Conservation (phyloP, 23 tunicate genomes). For the Ascidia mentula region DNA sequence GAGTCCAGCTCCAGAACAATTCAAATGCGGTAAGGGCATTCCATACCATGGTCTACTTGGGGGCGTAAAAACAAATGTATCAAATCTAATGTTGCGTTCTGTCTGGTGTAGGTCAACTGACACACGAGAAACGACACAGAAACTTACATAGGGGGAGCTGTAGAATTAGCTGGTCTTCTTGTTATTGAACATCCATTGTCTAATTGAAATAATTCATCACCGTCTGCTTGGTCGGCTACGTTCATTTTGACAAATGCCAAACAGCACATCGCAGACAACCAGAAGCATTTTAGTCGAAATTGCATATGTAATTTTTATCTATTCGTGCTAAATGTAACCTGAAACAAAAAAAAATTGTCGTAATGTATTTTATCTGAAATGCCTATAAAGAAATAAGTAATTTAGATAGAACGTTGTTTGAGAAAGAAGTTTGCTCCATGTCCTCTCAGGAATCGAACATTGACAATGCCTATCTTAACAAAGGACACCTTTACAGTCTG, state of each 20-base stretch:
- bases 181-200: slow-evolving; percentile 36
- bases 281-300: neutral
- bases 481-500: too few relatives aligned
- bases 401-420: too few relatives aligned
- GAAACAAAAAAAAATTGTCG: too few relatives aligned
- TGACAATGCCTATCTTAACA: too few relatives aligned
- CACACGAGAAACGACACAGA: neutral
- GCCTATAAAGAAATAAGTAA: too few relatives aligned
- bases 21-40: slow-evolving; percentile 59
- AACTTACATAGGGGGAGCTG: slow-evolving; percentile 14
- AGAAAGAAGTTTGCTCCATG: too few relatives aligned
- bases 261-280: neutral
- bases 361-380: too few relatives aligned
- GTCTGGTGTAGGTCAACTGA: too few relatives aligned
- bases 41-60: slow-evolving; percentile 33
- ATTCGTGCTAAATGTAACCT: too few relatives aligned
- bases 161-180: slow-evolving; percentile 4
- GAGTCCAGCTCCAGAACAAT: slow-evolving; percentile 40
- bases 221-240: neutral
- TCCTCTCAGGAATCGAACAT: too few relatives aligned
- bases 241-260: neutral
- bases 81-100: too few relatives aligned
- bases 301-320: neutral
- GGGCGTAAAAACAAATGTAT: too few relatives aligned
- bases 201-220: neutral